A percentile compares a stretch with the other conserved stretches of the same genome.
Evolutionary conservation across 2,888 invertebrate genomes (phyloP).

Genomic region (Pterobdella sp.): DNA sequence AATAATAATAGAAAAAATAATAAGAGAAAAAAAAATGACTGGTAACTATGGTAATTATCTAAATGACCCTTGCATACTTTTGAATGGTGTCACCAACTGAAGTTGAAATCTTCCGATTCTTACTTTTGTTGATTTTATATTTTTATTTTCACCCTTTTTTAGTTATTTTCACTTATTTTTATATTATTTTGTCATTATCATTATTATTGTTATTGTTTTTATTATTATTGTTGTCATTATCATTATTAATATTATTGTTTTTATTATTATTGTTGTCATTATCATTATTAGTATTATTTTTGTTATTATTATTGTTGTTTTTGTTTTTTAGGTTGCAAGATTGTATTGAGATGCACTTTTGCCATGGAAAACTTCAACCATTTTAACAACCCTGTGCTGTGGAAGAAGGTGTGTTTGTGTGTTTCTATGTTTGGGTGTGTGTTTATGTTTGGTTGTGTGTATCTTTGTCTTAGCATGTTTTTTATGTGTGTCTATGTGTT

Average conservation of each 20-base stretch:
- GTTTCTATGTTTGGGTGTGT: no score
- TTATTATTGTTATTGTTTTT: neutral
- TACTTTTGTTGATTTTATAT: neutral
- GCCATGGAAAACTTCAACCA: neutral
- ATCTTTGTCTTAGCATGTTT: no score
- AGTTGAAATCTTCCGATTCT: no score
- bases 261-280: conserved; percentile 4
- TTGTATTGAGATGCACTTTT: neutral
- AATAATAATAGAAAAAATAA: no score
- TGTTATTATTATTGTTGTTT: conserved; percentile 18
- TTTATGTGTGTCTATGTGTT: no score
- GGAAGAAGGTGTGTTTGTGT: conserved; percentile 1
- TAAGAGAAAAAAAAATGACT: no score
- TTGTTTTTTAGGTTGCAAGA: neutral
- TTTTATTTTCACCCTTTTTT: neutral
- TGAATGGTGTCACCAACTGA: no score
- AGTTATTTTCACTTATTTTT: neutral
- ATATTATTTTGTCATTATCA: no score
- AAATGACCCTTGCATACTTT: no score
- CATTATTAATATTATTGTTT: conserved; percentile 9
- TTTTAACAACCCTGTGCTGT: conserved; percentile 7
- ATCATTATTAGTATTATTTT: conserved; percentile 17
- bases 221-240: neutral
- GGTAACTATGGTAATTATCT: no score
- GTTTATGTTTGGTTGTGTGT: no score